Percentiles rank a stretch among this genome's conserved stretches.
These are phyloP conservation scores for Heliconius eleuchia DNA, from an alignment of 1,140 invertebrate species.

Conservation along the genomic window DNA sequence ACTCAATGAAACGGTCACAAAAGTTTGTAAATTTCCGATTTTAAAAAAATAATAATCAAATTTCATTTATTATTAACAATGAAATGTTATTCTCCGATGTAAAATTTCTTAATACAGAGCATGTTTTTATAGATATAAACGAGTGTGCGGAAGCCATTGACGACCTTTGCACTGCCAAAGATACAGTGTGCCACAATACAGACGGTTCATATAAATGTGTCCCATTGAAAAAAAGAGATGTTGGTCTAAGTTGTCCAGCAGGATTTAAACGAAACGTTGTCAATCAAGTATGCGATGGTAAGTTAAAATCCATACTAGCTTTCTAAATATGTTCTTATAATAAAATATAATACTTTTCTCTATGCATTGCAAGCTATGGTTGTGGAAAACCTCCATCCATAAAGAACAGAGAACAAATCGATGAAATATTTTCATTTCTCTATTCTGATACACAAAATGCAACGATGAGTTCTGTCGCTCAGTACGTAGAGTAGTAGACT, in stretches of 20 bases:
- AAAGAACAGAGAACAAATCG: no score
- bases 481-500: no score
- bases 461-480: no score
- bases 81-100: not conserved
- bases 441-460: no score
- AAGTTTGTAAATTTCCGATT: not conserved
- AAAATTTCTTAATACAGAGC: not conserved
- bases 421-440: no score
- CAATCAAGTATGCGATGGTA: slow-evolving; percentile 87
- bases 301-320: slow-evolving; percentile 37
- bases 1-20: no score
- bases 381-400: no score
- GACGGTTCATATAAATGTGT: slow-evolving; percentile 82
- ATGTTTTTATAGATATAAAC: slow-evolving; percentile 83
- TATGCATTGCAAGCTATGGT: no score
- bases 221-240: slow-evolving; percentile 66
- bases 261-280: slow-evolving; percentile 85
- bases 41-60: not conserved
- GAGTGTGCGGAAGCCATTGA: slow-evolving; percentile 84
- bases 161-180: slow-evolving; percentile 83
- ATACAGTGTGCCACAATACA: slow-evolving; percentile 84
- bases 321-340: not conserved
- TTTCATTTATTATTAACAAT: not conserved
- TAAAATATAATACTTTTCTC: not conserved
- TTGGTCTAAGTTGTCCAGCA: slow-evolving; percentile 80